Percentiles rank a stretch among this genome's conserved stretches.
Conservation (phyloP, 2,797 vertebrate species). For the Merluccius polli region DNA sequence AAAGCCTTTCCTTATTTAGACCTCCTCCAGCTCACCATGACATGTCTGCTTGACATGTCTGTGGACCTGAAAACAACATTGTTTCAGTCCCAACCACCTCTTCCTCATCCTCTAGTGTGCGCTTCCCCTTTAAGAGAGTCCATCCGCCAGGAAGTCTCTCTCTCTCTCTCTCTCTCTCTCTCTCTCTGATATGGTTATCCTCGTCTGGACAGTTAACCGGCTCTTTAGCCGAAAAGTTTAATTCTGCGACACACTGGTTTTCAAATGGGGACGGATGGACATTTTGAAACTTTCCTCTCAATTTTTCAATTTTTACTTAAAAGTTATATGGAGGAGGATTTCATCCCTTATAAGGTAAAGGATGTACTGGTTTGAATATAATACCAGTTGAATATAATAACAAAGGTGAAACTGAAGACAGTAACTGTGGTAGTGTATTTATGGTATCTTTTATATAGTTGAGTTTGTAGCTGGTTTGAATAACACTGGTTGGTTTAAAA, state of each 20-base stretch:
- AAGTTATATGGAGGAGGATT: neutral
- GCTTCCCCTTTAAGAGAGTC: constrained; percentile 57
- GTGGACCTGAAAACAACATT: neutral
- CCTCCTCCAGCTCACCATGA: neutral
- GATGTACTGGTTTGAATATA: neutral
- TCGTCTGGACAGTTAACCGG: neutral
- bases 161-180: constrained; percentile 6
- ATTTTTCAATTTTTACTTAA: neutral
- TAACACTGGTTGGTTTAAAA: neutral
- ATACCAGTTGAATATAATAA: neutral
- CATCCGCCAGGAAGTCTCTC: constrained; percentile 21
- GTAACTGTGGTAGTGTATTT: neutral
- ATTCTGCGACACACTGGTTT: neutral
- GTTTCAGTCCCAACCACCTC: constrained; percentile 12
- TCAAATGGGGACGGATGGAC: neutral
- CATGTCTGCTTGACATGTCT: neutral
- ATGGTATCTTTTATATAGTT: neutral
- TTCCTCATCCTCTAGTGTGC: constrained; percentile 29
- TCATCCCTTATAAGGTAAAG: neutral
- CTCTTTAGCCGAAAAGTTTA: neutral
- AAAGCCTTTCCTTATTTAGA: neutral
- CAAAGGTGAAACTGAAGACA: neutral
- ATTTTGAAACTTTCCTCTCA: neutral
- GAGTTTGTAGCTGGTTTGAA: neutral
- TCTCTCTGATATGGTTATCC: neutral